Conservation (phyloP, 2,797 vertebrate genomes). For the Schizopygopsis malacanthus region DNA sequence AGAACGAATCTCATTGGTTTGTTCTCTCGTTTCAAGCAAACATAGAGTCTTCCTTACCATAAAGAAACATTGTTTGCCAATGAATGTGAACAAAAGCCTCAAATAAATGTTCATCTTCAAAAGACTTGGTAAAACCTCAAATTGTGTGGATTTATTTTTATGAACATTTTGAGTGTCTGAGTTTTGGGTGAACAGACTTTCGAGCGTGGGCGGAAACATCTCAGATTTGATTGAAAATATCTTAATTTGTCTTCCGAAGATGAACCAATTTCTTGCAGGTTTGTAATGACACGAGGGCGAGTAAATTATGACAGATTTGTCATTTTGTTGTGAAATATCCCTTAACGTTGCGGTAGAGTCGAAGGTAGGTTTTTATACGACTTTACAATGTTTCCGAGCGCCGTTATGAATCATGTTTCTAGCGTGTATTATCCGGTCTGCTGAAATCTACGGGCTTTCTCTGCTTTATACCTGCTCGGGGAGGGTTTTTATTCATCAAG, state of each 20-base stretch:
- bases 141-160: too few species aligned
- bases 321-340: background rate
- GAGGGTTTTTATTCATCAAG: constrained; percentile 30
- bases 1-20: too few species aligned
- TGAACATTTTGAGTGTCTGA: too few species aligned
- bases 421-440: constrained; percentile 17
- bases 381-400: constrained; percentile 52
- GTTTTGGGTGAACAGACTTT: background rate
- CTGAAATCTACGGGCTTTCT: constrained; percentile 39
- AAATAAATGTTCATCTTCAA: too few species aligned
- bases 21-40: too few species aligned
- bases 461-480: constrained; percentile 45
- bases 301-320: background rate
- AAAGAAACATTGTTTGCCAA: too few species aligned
- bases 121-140: too few species aligned
- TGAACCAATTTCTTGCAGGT: background rate
- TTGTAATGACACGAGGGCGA: background rate
- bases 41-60: too few species aligned
- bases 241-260: background rate
- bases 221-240: background rate
- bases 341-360: background rate
- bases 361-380: constrained; percentile 42
- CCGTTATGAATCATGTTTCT: constrained; percentile 50
- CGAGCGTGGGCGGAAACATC: too few species aligned
- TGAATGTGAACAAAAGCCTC: too few species aligned